These are phyloP conservation scores for Chrysotoxum bicinctum DNA, from an alignment of 2,888 invertebrate species.

Conservation along the genomic window DNA sequence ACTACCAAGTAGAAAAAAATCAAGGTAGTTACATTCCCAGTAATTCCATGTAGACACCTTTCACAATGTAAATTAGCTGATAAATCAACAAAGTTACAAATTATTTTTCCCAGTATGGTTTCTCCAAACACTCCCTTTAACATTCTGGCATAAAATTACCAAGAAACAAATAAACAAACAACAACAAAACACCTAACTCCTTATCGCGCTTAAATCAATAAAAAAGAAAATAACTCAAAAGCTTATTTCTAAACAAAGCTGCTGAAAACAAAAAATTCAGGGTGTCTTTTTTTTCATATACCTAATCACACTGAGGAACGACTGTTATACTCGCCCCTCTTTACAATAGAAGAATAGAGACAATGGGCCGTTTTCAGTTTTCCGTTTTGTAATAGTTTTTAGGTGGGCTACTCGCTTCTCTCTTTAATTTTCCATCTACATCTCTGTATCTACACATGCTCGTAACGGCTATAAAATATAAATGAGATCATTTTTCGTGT, in stretches of 20 bases:
- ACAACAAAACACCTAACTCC: constrained; percentile 33
- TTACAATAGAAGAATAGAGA: constrained; percentile 12
- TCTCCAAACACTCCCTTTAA: neutral
- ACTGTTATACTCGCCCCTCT: constrained; percentile 10
- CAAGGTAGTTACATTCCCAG: no score
- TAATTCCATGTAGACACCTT: no score
- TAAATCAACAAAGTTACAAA: constrained; percentile 11
- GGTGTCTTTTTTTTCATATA: constrained; percentile 11
- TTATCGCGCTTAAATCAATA: constrained; percentile 51
- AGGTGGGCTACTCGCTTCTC: constrained; percentile 10
- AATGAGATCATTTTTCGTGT: constrained; percentile 74
- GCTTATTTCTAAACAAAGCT: constrained; percentile 33
- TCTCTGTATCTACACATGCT: constrained; percentile 8
- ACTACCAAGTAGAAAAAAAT: no score
- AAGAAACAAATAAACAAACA: neutral
- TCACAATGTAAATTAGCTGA: neutral
- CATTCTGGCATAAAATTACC: constrained; percentile 10
- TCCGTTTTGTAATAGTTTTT: constrained; percentile 23
- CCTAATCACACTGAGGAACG: neutral
- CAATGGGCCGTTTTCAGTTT: constrained; percentile 1
- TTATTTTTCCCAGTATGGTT: neutral
- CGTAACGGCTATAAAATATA: constrained; percentile 66
- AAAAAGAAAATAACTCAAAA: constrained; percentile 42
- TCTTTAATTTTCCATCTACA: neutral
- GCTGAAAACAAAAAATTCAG: constrained; percentile 13